Evolutionary conservation across 1,140 invertebrate species (phyloP), one percentile per base, ranked within the genome.

Genomic region (Lutraria rhynchaena): DNA sequence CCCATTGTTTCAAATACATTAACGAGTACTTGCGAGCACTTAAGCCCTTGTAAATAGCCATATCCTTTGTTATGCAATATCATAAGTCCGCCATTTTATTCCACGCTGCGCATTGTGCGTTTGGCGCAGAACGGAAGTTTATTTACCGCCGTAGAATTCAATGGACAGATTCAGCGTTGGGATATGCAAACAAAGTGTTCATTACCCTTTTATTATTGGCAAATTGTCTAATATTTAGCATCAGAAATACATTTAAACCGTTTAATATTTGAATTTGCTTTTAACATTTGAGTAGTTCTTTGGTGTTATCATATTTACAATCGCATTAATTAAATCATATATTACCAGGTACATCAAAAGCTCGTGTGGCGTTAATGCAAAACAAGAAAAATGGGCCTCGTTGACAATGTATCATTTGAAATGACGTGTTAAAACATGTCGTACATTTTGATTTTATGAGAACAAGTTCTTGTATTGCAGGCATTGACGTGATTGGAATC

Each of bases 171-270:
- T 71, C 37, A 41, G 37, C 37, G 57, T 71, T 46, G 35, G 31
- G 49, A 41, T 37, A 46, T 55, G 69, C 69, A 71, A 71, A 71
- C 51, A 71, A 35, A 71, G 69, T 33, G 69, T 55, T 71, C 69
- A 71, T 71, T 55, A 71, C 49, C 19, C 49, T 44, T 41, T 57
- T 41, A 71, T 71, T n/a, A 46, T 37, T 46, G 24, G 35, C 69
- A 71, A 4, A 51, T 57, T 44, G 44, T 61, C 44, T 46, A 71
- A 71, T 71, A 71, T 57, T 71, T 71, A 37, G 69, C 49, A 71
- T 71, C 49, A 71, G 49, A 71, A 71, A 71, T 71, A 46, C 69
- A 71, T 71, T 55, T 57, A 71, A 41, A 17, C 69, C 69, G 33
- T 71, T 71, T 71, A 71, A 41, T 46, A 37, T 57, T 55, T 57